Evolutionary conservation across 2,797 vertebrate species (phyloP), one percentile per base, ranked within the genome.

Genomic region (Pseudopleuronectes americanus): DNA sequence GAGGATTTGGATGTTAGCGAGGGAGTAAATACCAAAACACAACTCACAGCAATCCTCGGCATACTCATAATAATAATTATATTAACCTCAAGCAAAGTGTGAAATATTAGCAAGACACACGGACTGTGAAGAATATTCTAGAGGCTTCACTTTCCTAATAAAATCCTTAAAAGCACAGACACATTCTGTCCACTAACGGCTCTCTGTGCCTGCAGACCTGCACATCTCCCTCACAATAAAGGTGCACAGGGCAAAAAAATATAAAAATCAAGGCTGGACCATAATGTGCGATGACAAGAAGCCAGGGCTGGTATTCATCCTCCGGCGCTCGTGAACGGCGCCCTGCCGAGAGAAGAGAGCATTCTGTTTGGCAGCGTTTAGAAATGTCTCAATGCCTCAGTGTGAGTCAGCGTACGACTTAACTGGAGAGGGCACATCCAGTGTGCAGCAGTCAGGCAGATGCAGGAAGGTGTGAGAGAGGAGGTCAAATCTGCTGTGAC

Each of bases 231-330:
- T 14, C 13, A 41, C 38, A 41, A 41, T 41, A 14, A 41, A 33
- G 38, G 38, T 41, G 38, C 38, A 47, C 5, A 0, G 48, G 14
- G 23, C 33, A 57, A 54, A 57, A 72, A 31, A 31, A 8, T 1
- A 28, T 1, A 28, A 31, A 7, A 8, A 33, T n/a, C 57, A 21
- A 56, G 2, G 1, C 8, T n/a, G 47, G 24, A 59, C 45, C 2
- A 51, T 81, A 79, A 84, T 77, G 17, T 23, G 31, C 36, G 17
- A 76, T 26, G 85, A 86, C 83, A 79, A 57, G 55, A 79, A 70
- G 81, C 47, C 61, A 70, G 43, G 64, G 61, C 70, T 77, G 3
- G 4, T 38, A 23, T 74, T 78, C 65, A 55, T 81, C 79, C 58
- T 45, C 58, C 54, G 47, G 57, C 52, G 8, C 64, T 71, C 22